Base-by-base conservation (phyloP, 1,140 invertebrate species). In the Leptinotarsa defecta region DNA sequence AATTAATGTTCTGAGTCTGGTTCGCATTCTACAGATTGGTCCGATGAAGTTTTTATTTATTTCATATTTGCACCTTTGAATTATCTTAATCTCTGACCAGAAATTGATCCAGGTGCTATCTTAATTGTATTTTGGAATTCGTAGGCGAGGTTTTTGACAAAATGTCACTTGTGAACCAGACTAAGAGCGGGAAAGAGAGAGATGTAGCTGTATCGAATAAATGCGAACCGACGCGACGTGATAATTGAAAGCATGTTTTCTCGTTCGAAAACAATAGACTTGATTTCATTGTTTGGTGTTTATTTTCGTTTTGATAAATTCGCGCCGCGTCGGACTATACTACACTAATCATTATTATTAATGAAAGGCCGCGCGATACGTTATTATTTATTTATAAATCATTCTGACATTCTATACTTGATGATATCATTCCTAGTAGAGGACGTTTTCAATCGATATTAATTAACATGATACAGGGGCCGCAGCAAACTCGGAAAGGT, bases 381-480 rank as follows among this genome's bases (percentile, higher is more conserved):
- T 57, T 57, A 57, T 57, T 57, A 57, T 57, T 57, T 57, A 57
- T 57, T 57, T 57, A 57, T 57, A 57, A 57, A 57, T 57, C 52
- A 19, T 57, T 57, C 52, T 57, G 52, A 57, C 52, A 57, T 57
- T 17, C 52, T 57, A 15, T 17, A 57, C 52, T 19, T 57, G 52
- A 57, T 57, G 52, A 57, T 57, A 57, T 57, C 52, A 57, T 5
- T 57, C 17, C 52, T 15, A 5, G 34, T 43, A 43, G 8, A 43
- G 34, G 34, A 43, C 34, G 34, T 43, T 43, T 43, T 43, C 34
- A 43, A 57, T 17, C 15, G 52, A 57, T 19, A 57, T 57, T 57
- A 57, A 57, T 57, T 15, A 57, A 57, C 52, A 57, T 57, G 52
- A 57, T 57, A 57, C 52, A 19, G 52, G 52, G 52, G 17, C 52